A percentile compares a stretch with the other conserved stretches of the same genome.
These are phyloP conservation scores for Neomicropteryx cornuta DNA, from an alignment of 1,140 invertebrate genomes.

Conservation along the genomic window DNA sequence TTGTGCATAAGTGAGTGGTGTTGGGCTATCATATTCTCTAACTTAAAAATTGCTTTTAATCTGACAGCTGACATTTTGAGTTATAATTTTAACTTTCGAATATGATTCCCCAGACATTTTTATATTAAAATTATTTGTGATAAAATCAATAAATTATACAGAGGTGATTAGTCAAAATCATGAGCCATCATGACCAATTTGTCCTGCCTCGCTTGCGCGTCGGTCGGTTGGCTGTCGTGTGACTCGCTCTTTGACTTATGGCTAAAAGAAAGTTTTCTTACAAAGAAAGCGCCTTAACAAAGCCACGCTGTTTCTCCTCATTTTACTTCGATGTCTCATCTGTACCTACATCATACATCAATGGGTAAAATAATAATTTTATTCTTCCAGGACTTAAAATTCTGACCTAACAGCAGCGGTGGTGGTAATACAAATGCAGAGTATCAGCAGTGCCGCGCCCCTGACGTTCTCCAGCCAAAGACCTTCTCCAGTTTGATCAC, in stretches of 20 bases:
- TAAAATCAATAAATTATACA: no score
- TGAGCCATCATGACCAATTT: no score
- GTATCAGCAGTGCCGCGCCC: conserved; percentile 11
- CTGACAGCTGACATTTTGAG: no score
- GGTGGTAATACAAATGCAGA: conserved; percentile 14
- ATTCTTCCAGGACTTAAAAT: conserved; percentile 40
- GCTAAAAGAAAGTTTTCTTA: background rate
- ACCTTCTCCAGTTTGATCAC: conserved; percentile 14
- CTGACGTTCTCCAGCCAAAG: conserved; percentile 6
- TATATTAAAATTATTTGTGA: no score
- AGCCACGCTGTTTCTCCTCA: background rate
- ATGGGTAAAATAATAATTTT: conserved; percentile 6
- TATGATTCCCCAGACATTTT: no score
- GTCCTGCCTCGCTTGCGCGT: no score
- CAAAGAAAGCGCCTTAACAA: background rate
- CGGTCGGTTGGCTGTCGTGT: background rate
- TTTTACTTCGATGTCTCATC: background rate
- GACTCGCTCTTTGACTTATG: background rate
- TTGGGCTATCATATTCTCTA: no score
- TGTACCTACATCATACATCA: background rate
- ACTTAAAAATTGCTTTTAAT: no score
- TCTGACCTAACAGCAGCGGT: conserved; percentile 40
- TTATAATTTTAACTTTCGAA: no score
- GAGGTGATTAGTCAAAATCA: no score
- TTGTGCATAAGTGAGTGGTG: no score